Evolutionary conservation across 2,797 vertebrate genomes (phyloP), one percentile per base, ranked within the genome.

Genomic region (Typhlichthys eigenmanni): DNA sequence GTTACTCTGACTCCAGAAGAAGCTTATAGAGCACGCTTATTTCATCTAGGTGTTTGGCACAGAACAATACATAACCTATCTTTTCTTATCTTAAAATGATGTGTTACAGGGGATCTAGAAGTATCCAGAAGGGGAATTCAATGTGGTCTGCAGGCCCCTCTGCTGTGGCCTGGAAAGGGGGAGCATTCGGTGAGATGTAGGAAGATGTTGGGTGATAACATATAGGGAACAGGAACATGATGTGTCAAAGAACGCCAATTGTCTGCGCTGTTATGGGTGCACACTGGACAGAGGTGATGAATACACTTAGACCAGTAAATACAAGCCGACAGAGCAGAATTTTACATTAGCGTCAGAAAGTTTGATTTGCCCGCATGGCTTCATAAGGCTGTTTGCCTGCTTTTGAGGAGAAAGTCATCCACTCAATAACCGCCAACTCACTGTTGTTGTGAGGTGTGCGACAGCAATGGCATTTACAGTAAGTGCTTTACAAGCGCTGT

Each of bases 1-100:
- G 87, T 24, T 24, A 24, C 24, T 86, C 79, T 83, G 86, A 87
- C 84, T 81, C 74, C 81, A 74, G 63, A 72, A 55, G 48, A 73
- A 56, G 60, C 66, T 1, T 8, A 38, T 73, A 17, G 66, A 77
- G 72, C 66, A 78, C 74, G 72, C 63, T 0, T 66, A 43, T 45
- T 70, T 78, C 82, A 81, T 56, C 67, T 67, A 60, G 63, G 59
- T 76, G 64, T 73, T 78, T 79, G 62, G 55, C 66, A 68, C 55
- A 69, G 34, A 72, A 69, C 45, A 57, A 52, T 64, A 49, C 34
- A 1, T 38, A 38, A 38, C 34, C 34, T 24, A 24, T 24, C 24
- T 24, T 24, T 3, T 24, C 34, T 6, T 38, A 5, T 38, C 8
- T 38, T 38, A 38, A 38, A 8, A 38, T 38, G 8, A 38, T 38